Base-by-base conservation (phyloP, 2,113 vertebrate species). In the Amazona guildingii region DNA sequence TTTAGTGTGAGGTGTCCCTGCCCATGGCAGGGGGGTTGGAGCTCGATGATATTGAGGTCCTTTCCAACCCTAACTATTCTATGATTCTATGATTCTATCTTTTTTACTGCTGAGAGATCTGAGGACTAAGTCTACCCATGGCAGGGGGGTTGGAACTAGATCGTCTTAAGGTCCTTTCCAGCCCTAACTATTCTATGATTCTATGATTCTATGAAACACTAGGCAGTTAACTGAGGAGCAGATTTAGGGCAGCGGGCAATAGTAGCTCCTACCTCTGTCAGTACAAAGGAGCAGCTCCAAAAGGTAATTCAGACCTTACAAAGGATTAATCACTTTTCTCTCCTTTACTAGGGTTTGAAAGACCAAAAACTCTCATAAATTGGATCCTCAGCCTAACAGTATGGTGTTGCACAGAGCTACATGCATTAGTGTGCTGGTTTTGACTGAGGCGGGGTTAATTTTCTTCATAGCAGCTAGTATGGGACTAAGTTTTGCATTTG, bases 341-440 rank as follows among this genome's bases (percentile, higher is more conserved):
- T 57, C 17, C 24, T 68, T 68, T 41, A 69, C 10, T 64, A 44
- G 62, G 31, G 13, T 73, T 80, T 77, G 41, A 66, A 92, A 90
- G n/a, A 9, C 14, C 1, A 1, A 48, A 76, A 73, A 10, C 3
- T 17, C 18, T 31, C 52, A 2, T 11, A 70, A 83, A 2, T 10
- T 88, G 80, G 41, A 73, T 83, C 16, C 17, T 52, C 31, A 80
- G 37, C 11, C 54, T 74, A 44, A 25, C 29, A 78, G 29, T 13
- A 19, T 1, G 12, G 8, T 3, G 3, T 29, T 63, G 51, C 39
- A 86, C n/a, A 61, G n/a, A 62, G 16, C 17, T 33, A 17, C 4
- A 2, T 17, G 23, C 24, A 6, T 55, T 72, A 57, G 33, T 23
- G 33, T 10, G 33, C 57, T 59, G 57, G 57, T 59, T 59, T 59